These are phyloP conservation scores for Simalia tracyae DNA, from an alignment of 2,797 vertebrate species.

Conservation along the genomic window DNA sequence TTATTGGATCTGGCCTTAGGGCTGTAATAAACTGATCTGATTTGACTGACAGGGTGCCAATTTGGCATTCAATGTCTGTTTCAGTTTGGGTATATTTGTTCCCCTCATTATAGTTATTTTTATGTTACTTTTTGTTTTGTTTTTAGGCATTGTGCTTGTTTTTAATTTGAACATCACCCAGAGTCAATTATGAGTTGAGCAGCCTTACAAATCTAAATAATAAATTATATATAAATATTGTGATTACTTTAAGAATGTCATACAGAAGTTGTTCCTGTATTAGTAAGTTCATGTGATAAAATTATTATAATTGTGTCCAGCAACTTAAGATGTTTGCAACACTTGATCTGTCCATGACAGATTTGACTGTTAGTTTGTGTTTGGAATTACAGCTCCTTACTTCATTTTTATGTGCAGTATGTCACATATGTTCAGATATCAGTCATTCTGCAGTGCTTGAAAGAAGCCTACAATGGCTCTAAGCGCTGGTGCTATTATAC, in stretches of 20 bases:
- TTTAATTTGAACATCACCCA: not conserved
- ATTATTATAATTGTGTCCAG: not conserved
- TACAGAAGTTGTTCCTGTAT: not conserved
- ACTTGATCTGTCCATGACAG: not conserved
- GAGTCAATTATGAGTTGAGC: not conserved
- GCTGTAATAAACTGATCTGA: not conserved
- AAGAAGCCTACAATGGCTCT: not conserved
- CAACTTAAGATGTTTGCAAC: too few relatives aligned
- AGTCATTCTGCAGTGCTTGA: not conserved
- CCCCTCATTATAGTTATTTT: not conserved
- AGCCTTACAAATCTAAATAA: not conserved
- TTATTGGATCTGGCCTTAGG: not conserved
- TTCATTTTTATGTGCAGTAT: not conserved
- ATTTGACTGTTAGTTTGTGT: not conserved
- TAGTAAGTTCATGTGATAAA: not conserved
- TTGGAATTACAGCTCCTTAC: not conserved
- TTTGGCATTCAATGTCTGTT: not conserved
- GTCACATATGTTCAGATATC: not conserved
- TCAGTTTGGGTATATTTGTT: not conserved
- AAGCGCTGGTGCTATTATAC: not conserved
- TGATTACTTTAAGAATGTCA: not conserved
- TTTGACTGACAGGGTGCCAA: not conserved
- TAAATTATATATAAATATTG: not conserved
- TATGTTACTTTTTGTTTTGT: not conserved
- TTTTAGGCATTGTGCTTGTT: not conserved